Evolutionary conservation across 1,140 invertebrate genomes (phyloP).

Genomic region (Drosophila sulfurigaster): DNA sequence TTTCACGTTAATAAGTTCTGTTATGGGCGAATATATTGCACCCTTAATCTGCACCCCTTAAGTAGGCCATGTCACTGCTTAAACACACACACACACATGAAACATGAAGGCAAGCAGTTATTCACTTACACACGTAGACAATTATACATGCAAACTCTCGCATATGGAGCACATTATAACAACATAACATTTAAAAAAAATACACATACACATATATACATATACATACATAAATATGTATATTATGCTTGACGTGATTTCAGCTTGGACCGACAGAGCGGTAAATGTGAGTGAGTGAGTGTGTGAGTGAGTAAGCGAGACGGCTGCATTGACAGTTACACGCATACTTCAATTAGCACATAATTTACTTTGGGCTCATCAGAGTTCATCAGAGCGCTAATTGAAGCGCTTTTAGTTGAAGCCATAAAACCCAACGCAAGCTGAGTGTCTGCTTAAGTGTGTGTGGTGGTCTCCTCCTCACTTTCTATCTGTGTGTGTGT

Average conservation of each 20-base stretch:
- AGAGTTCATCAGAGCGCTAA: conserved; percentile 79
- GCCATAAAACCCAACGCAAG: conserved; percentile 63
- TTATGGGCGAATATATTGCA: background rate
- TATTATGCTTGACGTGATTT: conserved; percentile 33
- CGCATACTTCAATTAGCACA: conserved; percentile 78
- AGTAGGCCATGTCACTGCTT: background rate
- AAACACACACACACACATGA: background rate
- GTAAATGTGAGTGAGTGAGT: background rate
- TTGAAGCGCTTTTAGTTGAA: conserved; percentile 74
- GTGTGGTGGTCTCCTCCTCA: background rate
- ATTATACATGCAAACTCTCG: conserved; percentile 6
- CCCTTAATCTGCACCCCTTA: background rate
- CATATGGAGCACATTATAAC: conserved; percentile 11
- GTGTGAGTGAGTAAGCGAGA: background rate
- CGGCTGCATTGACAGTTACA: conserved; percentile 29
- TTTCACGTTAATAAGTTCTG: background rate
- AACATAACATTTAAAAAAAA: conserved; percentile 19
- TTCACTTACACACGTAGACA: conserved; percentile 7
- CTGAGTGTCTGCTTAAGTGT: background rate
- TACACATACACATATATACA: background rate
- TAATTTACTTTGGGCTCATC: conserved; percentile 77
- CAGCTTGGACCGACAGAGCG: background rate
- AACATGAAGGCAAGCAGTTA: background rate
- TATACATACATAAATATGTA: background rate
- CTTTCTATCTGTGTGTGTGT: conserved; percentile 2